These are phyloP conservation scores for Bos javanicus DNA, from an alignment of 2,113 vertebrate genomes.

Conservation along the genomic window DNA sequence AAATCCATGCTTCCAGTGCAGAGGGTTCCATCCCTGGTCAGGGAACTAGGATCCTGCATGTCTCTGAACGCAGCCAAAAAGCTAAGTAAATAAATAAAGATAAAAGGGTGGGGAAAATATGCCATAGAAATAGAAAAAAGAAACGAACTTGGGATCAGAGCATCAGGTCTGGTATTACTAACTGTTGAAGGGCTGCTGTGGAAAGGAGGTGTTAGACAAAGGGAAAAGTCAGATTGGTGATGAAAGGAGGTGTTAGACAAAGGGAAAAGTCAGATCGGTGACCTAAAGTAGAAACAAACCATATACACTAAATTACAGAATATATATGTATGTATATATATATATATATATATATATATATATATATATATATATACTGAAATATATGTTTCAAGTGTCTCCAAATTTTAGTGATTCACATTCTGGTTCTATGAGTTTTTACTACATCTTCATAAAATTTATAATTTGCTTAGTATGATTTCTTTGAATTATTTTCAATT, in stretches of 20 bases:
- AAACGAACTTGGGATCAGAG: neutral
- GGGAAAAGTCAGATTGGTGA: neutral
- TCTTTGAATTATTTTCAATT: neutral
- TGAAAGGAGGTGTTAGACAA: neutral
- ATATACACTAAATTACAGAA: too few species aligned
- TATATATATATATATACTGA: too few species aligned
- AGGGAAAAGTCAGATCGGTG: neutral
- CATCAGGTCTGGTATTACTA: neutral
- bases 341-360: too few species aligned
- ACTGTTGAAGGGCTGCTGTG: neutral
- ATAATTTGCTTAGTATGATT: neutral
- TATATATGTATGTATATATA: too few species aligned
- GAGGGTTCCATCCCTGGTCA: neutral
- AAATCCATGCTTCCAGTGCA: neutral
- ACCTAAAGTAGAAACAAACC: neutral
- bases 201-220: neutral
- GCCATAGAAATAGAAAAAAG: neutral
- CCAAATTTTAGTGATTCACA: neutral
- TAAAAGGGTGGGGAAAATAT: neutral
- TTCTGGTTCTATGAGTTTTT: neutral
- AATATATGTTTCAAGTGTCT: neutral
- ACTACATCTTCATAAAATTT: neutral
- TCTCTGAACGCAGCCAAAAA: neutral
- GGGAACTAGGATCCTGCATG: neutral
- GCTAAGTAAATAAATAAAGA: neutral